Percentiles rank a stretch among this genome's conserved stretches.
Evolutionary conservation across 2,888 invertebrate genomes (phyloP).

Genomic region (Athripsodes cinereus): DNA sequence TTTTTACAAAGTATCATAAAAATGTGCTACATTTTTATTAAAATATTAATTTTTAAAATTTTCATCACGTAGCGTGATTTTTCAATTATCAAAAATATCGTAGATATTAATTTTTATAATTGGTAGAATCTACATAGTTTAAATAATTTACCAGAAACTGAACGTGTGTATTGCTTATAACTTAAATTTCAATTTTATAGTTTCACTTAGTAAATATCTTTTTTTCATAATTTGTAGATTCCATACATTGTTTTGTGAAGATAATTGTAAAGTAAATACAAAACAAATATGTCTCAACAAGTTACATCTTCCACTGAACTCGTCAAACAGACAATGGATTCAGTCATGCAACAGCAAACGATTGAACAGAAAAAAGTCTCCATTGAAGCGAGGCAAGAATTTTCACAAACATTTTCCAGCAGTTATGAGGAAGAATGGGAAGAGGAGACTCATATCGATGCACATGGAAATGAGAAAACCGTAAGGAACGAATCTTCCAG

Average conservation of each 20-base stretch:
- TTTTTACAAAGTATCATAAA: no score
- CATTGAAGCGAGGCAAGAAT: constrained; percentile 48
- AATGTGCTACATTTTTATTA: no score
- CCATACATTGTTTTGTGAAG: background rate
- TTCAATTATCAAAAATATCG: no score
- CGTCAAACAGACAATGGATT: constrained; percentile 47
- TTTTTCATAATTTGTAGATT: no score
- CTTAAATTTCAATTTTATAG: no score
- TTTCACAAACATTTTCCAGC: constrained; percentile 44
- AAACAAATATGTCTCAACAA: constrained; percentile 24
- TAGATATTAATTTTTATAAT: no score
- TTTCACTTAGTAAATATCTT: no score
- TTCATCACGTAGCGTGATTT: no score
- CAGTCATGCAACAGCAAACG: constrained; percentile 42
- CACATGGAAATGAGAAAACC: constrained; percentile 44
- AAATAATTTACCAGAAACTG: no score
- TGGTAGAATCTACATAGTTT: no score
- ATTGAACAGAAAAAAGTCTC: constrained; percentile 38
- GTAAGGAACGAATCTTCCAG: constrained; percentile 46
- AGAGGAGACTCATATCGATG: constrained; percentile 46
- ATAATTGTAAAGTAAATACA: background rate
- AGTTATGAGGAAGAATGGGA: constrained; percentile 49
- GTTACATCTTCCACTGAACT: constrained; percentile 46
- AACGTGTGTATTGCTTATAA: no score
- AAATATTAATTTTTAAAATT: no score